Base-by-base conservation (phyloP, 2,113 vertebrate species). In the Callopanchax toddi region DNA sequence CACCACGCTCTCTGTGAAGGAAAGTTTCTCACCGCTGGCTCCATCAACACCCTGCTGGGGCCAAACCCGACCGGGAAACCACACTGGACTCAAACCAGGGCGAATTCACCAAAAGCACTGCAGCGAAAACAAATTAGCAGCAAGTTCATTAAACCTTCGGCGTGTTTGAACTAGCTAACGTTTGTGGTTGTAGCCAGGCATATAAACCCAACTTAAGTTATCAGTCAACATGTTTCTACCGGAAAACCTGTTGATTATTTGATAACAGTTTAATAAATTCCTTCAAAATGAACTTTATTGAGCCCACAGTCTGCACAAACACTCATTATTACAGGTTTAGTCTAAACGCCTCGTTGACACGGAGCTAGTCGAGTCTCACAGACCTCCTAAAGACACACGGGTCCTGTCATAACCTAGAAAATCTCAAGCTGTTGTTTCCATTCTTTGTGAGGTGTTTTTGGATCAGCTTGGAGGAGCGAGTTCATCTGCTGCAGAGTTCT, bases 71-170 rank as follows among this genome's bases (percentile, higher is more conserved):
- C 7, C 15, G 44, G 50, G 13, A 71, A 79, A 80, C 60, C 78
- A 32, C 62, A 26, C 40, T 21, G 48, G 60, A 65, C 60, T 56
- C 55, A 20, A 25, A 56, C 46, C 55, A 25, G 43, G 25, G 42
- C 44, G 36, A 58, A 71, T 70, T 57, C n/a, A 61, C 37, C 42
- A 39, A 44, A 2, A 18, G 29, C 8, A 16, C 66, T 20, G 36
- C 57, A 16, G 53, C 3, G 42, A 49, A 59, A 66, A 44, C 40
- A 79, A 64, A 74, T 83, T 67, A 75, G 66, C 60, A 44, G 60
- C 67, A 61, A 61, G 17, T 73, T 75, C 57, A 48, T 67, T 77
- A 65, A 69, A 69, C 39, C 15, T 6, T 67, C 59, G 25, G 39
- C 42, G 51, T 48, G 43, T 53, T 74, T 57, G 54, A 11, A 43